These are phyloP conservation scores for Eufriesea mexicana DNA, from an alignment of 1,140 invertebrate species.

Conservation along the genomic window DNA sequence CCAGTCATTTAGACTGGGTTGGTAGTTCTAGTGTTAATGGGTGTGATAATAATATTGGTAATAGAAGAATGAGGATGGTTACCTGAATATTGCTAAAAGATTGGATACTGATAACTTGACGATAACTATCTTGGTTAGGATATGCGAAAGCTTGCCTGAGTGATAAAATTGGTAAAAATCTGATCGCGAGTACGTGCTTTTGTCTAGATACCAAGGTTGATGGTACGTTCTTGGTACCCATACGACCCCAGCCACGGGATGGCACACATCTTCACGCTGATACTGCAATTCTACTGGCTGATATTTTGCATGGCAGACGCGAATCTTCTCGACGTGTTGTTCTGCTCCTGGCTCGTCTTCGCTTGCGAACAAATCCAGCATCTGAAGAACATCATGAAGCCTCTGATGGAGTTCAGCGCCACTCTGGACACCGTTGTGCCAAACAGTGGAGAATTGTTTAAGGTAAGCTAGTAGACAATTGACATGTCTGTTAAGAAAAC, in stretches of 20 bases:
- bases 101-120: too few relatives aligned
- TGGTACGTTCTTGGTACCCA: conserved; percentile 89
- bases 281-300: conserved; percentile 90
- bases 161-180: too few relatives aligned
- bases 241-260: conserved; percentile 87
- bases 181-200: background rate
- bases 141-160: too few relatives aligned
- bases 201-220: conserved; percentile 85
- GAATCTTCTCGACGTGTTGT: conserved; percentile 89
- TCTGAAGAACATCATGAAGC: conserved; percentile 92
- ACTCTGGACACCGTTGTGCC: conserved; percentile 90
- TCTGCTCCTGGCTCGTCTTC: conserved; percentile 92
- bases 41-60: too few relatives aligned
- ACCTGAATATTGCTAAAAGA: too few relatives aligned
- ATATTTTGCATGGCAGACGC: conserved; percentile 87
- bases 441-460: conserved; percentile 90
- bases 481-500: too few relatives aligned
- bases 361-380: conserved; percentile 92
- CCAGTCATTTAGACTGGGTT: too few relatives aligned
- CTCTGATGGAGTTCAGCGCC: conserved; percentile 91
- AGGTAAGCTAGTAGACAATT: conserved; percentile 59
- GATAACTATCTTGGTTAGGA: too few relatives aligned
- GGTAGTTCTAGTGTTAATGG: too few relatives aligned
- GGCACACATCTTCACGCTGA: conserved; percentile 85
- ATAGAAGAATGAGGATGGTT: too few relatives aligned